Evolutionary conservation across 2,888 invertebrate genomes (phyloP).

Genomic region (Cancer borealis): DNA sequence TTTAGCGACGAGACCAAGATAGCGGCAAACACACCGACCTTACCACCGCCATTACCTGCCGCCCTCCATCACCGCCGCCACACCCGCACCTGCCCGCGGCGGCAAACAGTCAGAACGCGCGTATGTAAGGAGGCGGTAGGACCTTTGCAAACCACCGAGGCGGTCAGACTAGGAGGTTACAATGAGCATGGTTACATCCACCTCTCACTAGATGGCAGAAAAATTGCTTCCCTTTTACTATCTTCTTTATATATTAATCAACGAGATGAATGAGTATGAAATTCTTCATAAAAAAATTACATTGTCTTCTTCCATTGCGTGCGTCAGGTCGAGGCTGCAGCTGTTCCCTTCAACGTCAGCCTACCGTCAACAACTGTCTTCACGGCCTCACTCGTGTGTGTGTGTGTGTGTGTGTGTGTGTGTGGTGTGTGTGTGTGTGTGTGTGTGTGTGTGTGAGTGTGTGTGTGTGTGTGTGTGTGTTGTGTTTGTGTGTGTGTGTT

Average conservation of each 20-base stretch:
- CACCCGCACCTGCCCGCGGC: slow-evolving; percentile 48
- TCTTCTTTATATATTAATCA: not conserved
- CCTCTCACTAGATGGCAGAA: not conserved
- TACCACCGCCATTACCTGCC: slow-evolving; percentile 46
- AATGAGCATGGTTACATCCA: not conserved
- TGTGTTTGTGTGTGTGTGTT: slow-evolving; percentile 47
- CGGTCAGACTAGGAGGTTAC: not conserved
- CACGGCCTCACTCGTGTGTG: not conserved
- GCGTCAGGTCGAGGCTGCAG: not conserved
- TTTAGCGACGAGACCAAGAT: slow-evolving; percentile 69
- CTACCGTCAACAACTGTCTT: not conserved
- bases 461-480: slow-evolving; percentile 30
- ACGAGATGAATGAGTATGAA: not conserved
- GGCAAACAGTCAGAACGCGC: not conserved
- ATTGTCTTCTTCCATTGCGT: not conserved
- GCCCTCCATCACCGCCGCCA: slow-evolving; percentile 50
- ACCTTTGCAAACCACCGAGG: not conserved
- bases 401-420: not conserved
- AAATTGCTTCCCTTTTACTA: not conserved
- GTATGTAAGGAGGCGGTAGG: not conserved
- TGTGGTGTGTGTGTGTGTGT: slow-evolving; percentile 49
- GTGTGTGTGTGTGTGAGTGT: slow-evolving; percentile 37
- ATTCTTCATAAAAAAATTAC: not conserved
- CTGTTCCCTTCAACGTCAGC: not conserved
- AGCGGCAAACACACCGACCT: slow-evolving; percentile 61